Base-by-base conservation (phyloP, 2,797 vertebrate species). In the Epinephelus awoara region DNA sequence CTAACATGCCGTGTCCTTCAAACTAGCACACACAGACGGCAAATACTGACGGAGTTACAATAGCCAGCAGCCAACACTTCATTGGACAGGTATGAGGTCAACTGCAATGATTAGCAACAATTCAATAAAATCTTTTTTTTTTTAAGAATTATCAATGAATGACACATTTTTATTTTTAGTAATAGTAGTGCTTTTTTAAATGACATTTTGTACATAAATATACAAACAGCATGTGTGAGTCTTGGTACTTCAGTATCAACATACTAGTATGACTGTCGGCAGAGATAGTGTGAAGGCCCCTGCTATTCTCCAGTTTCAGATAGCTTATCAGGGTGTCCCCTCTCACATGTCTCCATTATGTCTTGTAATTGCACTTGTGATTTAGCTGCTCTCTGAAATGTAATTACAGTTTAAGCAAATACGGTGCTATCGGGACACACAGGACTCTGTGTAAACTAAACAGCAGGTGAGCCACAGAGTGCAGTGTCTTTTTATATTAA, bases 41-140 rank as follows among this genome's bases (percentile, higher is more conserved):
- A 71, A 29, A 61, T 51, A 66, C 2, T 50, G 14, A 51, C 5
- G 47, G 4, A 56, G 25, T 62, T 51, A 56, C 8, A 68, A 23
- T 38, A 14, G 15, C 5, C 17, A 55, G 14, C 42, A 75, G 14
- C 27, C 15, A 3, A 9, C n/a, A 1, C 58, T 21, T 25, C 13
- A 47, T 6, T 58, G 8, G 7, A 46, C 2, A 67, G 52, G 52
- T 40, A 27, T 55, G 19, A 47, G 19, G 55, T 67, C 46, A 38
- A 64, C 50, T 62, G 38, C 5, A 79, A 75, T 84, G 51, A 81
- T 72, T 64, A 40, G 78, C 55, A 75, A 21, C 7, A 64, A 52
- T 40, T 7, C 23, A 59, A 9, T 8, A 21, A 21, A 58, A 38
- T 0, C 52, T 44, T 2, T 15, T 2, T 47, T 47, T 18, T 42